phyloP scores from a whole-genome alignment of 2,888 invertebrate species.

The Alsophila aescularia region DNA sequence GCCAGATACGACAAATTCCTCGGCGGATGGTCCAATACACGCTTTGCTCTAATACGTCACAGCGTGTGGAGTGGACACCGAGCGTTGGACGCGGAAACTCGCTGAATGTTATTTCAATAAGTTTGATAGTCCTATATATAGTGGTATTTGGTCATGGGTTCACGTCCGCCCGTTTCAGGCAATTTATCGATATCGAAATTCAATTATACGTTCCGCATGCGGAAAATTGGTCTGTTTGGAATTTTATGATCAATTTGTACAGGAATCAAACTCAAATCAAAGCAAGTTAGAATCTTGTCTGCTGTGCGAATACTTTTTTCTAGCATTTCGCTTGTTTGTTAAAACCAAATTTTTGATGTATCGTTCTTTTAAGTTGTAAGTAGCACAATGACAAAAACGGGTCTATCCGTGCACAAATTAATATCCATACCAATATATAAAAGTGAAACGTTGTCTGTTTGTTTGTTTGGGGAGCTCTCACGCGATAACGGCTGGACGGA shows the following conservation, averaged over 20 bases:
- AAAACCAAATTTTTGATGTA: too few relatives aligned
- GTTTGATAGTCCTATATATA: neutral
- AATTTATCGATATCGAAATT: constrained; percentile 39
- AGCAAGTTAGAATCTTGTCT: too few relatives aligned
- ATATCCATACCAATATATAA: too few relatives aligned
- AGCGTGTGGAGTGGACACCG: neutral
- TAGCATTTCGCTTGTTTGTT: too few relatives aligned
- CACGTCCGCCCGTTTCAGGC: constrained; percentile 13
- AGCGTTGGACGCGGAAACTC: neutral
- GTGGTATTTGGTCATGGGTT: neutral
- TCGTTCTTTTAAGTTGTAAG: too few relatives aligned
- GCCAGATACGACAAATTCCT: neutral
- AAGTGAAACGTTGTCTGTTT: too few relatives aligned
- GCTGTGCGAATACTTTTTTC: too few relatives aligned
- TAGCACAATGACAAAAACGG: too few relatives aligned
- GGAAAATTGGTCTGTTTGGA: constrained; percentile 26
- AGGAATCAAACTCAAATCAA: too few relatives aligned
- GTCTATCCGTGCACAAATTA: too few relatives aligned
- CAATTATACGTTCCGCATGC: constrained; percentile 35
- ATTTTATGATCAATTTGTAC: constrained; percentile 1
- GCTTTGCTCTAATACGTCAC: neutral
- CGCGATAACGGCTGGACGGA: too few relatives aligned
- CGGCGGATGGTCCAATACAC: neutral
- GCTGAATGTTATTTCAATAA: neutral
- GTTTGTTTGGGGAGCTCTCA: too few relatives aligned